phyloP scores from a whole-genome alignment of 2,888 invertebrate species.

The Neocrepidodera transversa region DNA sequence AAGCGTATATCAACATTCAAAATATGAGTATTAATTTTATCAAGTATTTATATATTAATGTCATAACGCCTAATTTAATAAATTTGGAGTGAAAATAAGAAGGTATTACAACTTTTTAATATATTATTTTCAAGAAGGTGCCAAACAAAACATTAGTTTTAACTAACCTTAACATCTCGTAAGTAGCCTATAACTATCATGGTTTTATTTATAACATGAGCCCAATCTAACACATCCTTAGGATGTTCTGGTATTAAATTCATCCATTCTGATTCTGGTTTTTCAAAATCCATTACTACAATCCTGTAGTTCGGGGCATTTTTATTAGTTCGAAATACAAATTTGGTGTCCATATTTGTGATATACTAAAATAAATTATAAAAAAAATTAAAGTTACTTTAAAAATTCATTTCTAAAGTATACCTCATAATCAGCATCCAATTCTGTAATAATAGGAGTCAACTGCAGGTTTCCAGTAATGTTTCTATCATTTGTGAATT shows the following conservation, averaged over 20 bases:
- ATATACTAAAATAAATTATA: slow-evolving; percentile 73
- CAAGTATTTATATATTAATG: too few species aligned
- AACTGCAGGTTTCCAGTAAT: slow-evolving; percentile 72
- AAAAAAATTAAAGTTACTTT: not conserved
- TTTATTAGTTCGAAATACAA: slow-evolving; percentile 91
- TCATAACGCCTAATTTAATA: too few species aligned
- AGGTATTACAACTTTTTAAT: too few species aligned
- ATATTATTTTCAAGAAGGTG: too few species aligned
- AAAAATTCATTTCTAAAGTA: not conserved
- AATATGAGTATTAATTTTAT: too few species aligned
- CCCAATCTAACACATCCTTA: slow-evolving; percentile 91
- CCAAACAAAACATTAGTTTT: too few species aligned
- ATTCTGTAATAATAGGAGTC: slow-evolving; percentile 83
- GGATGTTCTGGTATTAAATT: slow-evolving; percentile 84
- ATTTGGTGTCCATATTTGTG: slow-evolving; percentile 83
- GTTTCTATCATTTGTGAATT: slow-evolving; percentile 70
- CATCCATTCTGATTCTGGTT: slow-evolving; percentile 75
- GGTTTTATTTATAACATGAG: slow-evolving; percentile 81
- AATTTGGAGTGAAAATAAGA: too few species aligned
- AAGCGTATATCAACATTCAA: too few species aligned
- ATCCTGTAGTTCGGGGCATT: slow-evolving; percentile 91
- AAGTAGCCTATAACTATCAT: slow-evolving; percentile 89
- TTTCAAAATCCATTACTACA: slow-evolving; percentile 80
- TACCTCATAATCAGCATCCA: slow-evolving; percentile 94
- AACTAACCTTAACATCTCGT: slow-evolving; percentile 89